These are phyloP conservation scores for Meteorus sp. DNA, from an alignment of 1,140 invertebrate species.

Conservation along the genomic window DNA sequence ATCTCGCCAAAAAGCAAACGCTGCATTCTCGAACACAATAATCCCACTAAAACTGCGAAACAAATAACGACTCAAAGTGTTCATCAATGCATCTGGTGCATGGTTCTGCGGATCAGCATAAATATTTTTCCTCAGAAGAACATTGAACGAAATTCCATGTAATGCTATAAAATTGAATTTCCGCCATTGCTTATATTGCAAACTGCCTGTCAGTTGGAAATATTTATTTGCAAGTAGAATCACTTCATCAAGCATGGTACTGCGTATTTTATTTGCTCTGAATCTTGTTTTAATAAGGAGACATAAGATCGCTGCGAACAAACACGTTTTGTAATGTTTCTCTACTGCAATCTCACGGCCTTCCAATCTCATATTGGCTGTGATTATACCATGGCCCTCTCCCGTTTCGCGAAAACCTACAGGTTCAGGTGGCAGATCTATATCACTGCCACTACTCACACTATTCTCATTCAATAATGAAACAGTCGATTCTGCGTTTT, in stretches of 20 bases:
- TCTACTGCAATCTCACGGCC: constrained; percentile 29
- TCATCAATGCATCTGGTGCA: constrained; percentile 30
- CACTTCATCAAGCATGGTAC: constrained; percentile 40
- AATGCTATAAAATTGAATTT: constrained; percentile 44
- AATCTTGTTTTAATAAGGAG: constrained; percentile 44
- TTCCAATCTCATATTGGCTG: constrained; percentile 32
- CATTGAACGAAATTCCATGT: constrained; percentile 36
- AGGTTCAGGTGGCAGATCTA: constrained; percentile 3
- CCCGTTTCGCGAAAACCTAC: constrained; percentile 31
- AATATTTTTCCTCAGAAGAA: constrained; percentile 42
- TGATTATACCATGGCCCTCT: constrained; percentile 38
- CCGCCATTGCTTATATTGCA: constrained; percentile 40
- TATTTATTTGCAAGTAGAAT: constrained; percentile 39
- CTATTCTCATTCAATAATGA: neutral
- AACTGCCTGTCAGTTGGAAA: constrained; percentile 33
- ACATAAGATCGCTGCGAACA: constrained; percentile 44
- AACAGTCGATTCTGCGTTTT: constrained; percentile 2
- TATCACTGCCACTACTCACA: neutral
- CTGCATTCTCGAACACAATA: constrained; percentile 41
- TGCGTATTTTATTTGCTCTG: constrained; percentile 33
- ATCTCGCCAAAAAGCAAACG: constrained; percentile 49
- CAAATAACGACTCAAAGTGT: constrained; percentile 33
- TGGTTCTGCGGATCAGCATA: constrained; percentile 40
- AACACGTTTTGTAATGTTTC: constrained; percentile 45
- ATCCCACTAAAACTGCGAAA: constrained; percentile 45